These are phyloP conservation scores for Lytechinus pictus DNA, from an alignment of 35 echinoderm and acorn worm genomes.

Conservation along the genomic window DNA sequence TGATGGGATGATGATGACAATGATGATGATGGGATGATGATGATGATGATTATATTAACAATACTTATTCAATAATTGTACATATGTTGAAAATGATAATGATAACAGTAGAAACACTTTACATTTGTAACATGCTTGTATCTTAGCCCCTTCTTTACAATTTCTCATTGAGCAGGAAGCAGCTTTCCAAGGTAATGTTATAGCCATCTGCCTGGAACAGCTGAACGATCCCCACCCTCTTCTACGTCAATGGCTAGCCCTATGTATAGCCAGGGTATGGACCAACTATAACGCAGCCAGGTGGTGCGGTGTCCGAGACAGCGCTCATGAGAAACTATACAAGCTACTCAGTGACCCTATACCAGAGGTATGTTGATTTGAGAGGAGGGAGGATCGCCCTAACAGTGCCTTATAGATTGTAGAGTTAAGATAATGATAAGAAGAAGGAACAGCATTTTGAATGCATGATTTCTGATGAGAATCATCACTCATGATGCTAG, in stretches of 20 bases:
- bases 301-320: constrained; percentile 95
- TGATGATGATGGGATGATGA: too few species aligned
- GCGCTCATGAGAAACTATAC: constrained; percentile 97
- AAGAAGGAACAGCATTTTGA: too few species aligned
- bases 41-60: too few species aligned
- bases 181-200: constrained; percentile 91
- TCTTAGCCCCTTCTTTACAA: neutral
- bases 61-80: too few species aligned
- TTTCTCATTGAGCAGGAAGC: constrained; percentile 73
- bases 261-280: constrained; percentile 96
- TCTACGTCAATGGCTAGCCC: constrained; percentile 77
- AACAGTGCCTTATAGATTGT: too few species aligned
- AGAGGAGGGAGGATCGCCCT: neutral
- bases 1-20: too few species aligned
- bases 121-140: too few species aligned
- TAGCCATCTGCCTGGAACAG: constrained; percentile 93
- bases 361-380: constrained; percentile 67
- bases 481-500: too few species aligned
- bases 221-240: constrained; percentile 83
- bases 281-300: constrained; percentile 91
- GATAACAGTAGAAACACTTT: too few species aligned
- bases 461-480: too few species aligned
- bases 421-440: too few species aligned
- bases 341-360: constrained; percentile 79
- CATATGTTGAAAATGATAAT: too few species aligned